Percentiles rank a stretch among this genome's conserved stretches.
phyloP scores from a whole-genome alignment of 2,113 vertebrate genomes.

The Balaenoptera acutorostrata region DNA sequence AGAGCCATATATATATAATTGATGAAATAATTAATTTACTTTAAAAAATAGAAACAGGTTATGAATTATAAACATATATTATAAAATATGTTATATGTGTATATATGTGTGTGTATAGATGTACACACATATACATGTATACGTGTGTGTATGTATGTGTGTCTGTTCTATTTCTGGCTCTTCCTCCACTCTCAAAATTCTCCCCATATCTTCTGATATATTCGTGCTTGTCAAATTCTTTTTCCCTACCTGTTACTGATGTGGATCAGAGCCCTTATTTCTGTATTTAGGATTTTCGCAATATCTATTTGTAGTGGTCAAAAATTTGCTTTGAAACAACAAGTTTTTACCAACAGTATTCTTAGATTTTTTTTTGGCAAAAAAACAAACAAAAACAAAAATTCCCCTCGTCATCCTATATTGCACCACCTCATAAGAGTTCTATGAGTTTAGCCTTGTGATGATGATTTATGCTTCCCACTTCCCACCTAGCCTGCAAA shows the following conservation, averaged over 20 bases:
- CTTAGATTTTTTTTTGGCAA: not conserved
- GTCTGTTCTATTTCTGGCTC: not conserved
- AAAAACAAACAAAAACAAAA: not conserved
- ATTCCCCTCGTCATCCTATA: not conserved
- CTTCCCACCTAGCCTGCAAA: not conserved
- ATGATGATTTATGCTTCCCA: not conserved
- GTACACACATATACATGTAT: not conserved
- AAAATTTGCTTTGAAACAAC: not conserved
- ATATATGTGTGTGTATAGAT: rapidly evolving
- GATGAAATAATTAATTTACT: not conserved
- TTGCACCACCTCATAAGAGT: not conserved
- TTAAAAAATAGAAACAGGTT: not conserved
- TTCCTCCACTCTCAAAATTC: not conserved
- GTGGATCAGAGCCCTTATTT: not conserved
- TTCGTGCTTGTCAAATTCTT: not conserved
- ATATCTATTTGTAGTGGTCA: not conserved
- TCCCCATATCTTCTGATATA: not conserved
- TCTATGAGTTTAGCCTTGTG: not conserved
- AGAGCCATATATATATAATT: not conserved
- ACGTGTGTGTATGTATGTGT: not conserved
- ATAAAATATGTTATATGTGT: too few relatives aligned
- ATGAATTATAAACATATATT: not conserved
- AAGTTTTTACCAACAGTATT: not conserved
- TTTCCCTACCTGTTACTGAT: not conserved
- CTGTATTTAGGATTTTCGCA: not conserved